Conservation (phyloP, 2,888 invertebrate species). For the Gari tellinella region DNA sequence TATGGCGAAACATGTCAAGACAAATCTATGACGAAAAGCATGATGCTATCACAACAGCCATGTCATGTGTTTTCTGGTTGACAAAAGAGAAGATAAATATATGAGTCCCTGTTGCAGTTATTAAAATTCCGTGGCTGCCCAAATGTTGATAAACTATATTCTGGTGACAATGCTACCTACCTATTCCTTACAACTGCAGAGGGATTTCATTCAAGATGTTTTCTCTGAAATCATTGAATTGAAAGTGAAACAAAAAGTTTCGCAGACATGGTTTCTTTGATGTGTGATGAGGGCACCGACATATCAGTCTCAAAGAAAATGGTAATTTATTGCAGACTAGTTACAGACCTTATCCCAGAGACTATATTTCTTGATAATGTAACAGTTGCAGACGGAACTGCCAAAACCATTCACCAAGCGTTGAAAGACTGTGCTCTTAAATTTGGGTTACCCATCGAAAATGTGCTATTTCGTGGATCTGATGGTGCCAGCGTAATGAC, state of each 20-base stretch:
- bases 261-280: conserved; percentile 14
- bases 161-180: conserved; percentile 27
- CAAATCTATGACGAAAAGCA: conserved; percentile 2
- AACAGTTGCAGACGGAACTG: conserved; percentile 17
- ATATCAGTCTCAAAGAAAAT: conserved; percentile 24
- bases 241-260: conserved; percentile 26
- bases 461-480: conserved; percentile 19
- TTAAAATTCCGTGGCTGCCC: conserved; percentile 8
- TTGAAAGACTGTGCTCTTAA: neutral
- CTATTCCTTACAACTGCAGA: too few species aligned
- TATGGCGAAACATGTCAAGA: conserved; percentile 2
- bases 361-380: conserved; percentile 22
- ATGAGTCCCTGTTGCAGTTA: conserved; percentile 17
- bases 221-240: too few species aligned
- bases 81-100: conserved; percentile 32
- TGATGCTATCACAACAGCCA: conserved; percentile 15
- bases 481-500: conserved; percentile 39
- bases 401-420: conserved; percentile 4
- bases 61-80: conserved; percentile 22
- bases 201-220: too few species aligned
- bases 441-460: conserved; percentile 10
- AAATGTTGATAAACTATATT: conserved; percentile 8
- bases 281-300: conserved; percentile 29
- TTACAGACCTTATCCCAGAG: conserved; percentile 22
- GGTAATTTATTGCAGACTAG: conserved; percentile 13